Conservation (phyloP, 2,113 vertebrate genomes). For the Colistium nudipinnis region DNA sequence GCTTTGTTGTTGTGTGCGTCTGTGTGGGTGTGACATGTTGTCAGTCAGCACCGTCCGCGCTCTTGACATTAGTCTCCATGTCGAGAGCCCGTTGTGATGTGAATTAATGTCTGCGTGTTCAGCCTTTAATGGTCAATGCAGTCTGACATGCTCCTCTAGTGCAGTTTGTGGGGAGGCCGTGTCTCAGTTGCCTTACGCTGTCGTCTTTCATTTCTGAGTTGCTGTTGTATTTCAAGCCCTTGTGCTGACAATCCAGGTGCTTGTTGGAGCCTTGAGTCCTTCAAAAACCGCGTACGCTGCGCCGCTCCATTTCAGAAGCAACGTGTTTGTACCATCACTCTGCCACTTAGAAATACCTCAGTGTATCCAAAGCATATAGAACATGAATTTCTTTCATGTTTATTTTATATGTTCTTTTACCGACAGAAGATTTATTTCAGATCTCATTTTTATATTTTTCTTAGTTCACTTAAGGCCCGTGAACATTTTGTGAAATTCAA, state of each 20-base stretch:
- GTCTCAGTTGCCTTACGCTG: constrained; percentile 17
- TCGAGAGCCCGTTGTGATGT: constrained; percentile 15
- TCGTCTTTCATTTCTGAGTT: neutral
- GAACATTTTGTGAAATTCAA: constrained; percentile 62
- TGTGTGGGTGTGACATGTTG: neutral
- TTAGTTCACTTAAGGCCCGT: constrained; percentile 55
- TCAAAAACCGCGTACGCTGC: constrained; percentile 3
- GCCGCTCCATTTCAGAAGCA: neutral
- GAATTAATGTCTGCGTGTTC: constrained; percentile 8
- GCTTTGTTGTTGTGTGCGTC: constrained; percentile 11
- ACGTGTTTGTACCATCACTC: constrained; percentile 32
- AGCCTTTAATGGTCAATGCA: neutral
- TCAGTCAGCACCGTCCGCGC: neutral
- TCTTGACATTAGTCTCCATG: constrained; percentile 15
- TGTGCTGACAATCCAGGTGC: constrained; percentile 17
- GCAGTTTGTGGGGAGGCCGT: neutral
- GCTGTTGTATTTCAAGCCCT: neutral
- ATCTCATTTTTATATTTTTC: constrained; percentile 63
- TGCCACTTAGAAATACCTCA: constrained; percentile 49
- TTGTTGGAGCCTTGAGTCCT: neutral
- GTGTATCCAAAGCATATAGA: constrained; percentile 68
- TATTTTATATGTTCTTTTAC: neutral
- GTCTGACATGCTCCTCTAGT: constrained; percentile 4
- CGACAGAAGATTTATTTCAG: constrained; percentile 33
- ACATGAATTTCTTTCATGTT: constrained; percentile 26